Evolutionary conservation across 2,888 invertebrate genomes (phyloP).

Genomic region (Ectobius pallidus): DNA sequence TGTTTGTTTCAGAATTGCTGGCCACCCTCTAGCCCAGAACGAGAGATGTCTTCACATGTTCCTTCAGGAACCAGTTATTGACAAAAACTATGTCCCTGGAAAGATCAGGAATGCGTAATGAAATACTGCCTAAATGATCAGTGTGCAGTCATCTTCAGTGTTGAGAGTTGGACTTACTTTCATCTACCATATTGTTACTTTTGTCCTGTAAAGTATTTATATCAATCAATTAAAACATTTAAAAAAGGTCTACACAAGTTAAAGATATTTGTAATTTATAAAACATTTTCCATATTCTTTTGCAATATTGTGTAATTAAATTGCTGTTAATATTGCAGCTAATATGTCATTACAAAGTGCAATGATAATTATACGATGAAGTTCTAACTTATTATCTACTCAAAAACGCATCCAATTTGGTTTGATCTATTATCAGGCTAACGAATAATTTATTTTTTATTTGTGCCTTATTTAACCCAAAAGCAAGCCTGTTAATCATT

Average conservation of each 20-base stretch:
- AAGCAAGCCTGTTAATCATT: no score
- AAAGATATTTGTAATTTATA: background rate
- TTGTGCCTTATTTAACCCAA: no score
- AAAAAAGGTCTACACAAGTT: background rate
- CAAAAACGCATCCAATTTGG: background rate
- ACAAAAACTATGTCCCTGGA: constrained; percentile 99
- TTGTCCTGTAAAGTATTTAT: constrained; percentile 4
- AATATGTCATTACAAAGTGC: background rate
- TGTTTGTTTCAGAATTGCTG: constrained; percentile 79
- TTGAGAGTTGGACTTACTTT: constrained; percentile 12
- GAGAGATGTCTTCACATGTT: constrained; percentile 99
- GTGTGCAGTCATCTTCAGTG: background rate
- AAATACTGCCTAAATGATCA: constrained; percentile 4
- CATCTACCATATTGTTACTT: constrained; percentile 21
- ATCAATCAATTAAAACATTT: background rate
- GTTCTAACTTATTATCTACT: background rate
- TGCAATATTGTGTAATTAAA: background rate
- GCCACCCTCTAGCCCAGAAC: constrained; percentile 98
- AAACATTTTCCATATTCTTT: background rate
- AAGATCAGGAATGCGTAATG: constrained; percentile 95
- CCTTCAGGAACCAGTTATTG: constrained; percentile 95
- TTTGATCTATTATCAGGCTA: no score
- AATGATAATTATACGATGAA: background rate
- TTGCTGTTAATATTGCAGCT: background rate
- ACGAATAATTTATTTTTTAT: no score